Percentiles rank a stretch among this genome's conserved stretches.
These are phyloP conservation scores for Bostrychus sinensis DNA, from an alignment of 2,113 vertebrate species.

Conservation along the genomic window DNA sequence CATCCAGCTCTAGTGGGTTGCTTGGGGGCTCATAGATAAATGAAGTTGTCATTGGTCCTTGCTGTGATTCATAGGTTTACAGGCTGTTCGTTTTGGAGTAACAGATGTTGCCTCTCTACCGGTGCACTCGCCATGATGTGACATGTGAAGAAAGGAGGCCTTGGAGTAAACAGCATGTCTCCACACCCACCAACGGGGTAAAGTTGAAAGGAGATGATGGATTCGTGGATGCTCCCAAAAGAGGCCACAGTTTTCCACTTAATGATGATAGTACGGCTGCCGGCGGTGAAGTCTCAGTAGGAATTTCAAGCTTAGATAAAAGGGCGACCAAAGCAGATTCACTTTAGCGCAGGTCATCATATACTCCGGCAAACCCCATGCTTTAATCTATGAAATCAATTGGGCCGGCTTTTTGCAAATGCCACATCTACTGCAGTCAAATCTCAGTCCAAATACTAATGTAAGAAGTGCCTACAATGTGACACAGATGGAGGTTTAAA, in stretches of 20 bases:
- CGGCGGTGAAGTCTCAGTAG: slow-evolving; percentile 17
- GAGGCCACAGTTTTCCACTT: slow-evolving; percentile 36
- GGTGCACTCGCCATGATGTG: neutral
- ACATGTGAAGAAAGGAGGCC: slow-evolving; percentile 14
- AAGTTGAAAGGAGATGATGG: slow-evolving; percentile 51
- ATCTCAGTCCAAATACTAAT: neutral
- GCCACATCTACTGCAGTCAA: neutral
- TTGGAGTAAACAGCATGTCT: slow-evolving; percentile 28
- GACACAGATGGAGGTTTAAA: slow-evolving; percentile 38
- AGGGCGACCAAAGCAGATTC: neutral
- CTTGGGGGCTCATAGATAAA: slow-evolving; percentile 41
- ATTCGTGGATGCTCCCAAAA: slow-evolving; percentile 22
- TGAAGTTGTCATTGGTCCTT: slow-evolving; percentile 41
- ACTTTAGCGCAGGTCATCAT: neutral
- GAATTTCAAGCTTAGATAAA: slow-evolving; percentile 24
- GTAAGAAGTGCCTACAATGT: too few species aligned
- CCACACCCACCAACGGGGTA: slow-evolving; percentile 7
- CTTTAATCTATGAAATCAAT: neutral
- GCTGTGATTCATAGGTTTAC: slow-evolving; percentile 33
- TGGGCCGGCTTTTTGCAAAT: neutral
- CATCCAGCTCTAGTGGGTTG: slow-evolving; percentile 47
- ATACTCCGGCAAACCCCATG: neutral
- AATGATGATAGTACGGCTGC: slow-evolving; percentile 50
- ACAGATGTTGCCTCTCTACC: slow-evolving; percentile 39
- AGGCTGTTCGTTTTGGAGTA: slow-evolving; percentile 27